Conservation (phyloP, 2,888 invertebrate genomes). For the Chirona hameri region DNA sequence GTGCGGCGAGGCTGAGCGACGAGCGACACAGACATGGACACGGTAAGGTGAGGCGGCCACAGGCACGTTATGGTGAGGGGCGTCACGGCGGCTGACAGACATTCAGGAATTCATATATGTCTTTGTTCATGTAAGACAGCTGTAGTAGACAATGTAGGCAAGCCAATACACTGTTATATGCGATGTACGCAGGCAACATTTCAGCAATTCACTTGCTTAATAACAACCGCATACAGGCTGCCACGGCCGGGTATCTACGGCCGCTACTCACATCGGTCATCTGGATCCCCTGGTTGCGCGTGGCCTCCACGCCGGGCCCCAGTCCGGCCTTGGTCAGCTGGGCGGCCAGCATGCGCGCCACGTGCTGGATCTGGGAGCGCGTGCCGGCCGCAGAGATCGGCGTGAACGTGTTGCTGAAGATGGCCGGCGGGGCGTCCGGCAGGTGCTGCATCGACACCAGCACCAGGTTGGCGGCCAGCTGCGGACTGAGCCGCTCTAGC, state of each 20-base stretch:
- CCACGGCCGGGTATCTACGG: background rate
- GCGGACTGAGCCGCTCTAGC: constrained; percentile 56
- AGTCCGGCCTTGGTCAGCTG: constrained; percentile 63
- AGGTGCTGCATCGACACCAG: constrained; percentile 65
- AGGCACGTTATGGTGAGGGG: no score
- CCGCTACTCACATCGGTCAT: background rate
- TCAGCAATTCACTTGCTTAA: no score
- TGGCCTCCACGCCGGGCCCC: constrained; percentile 54
- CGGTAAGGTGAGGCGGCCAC: no score
- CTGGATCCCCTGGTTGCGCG: constrained; percentile 5
- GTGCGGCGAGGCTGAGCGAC: no score
- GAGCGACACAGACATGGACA: no score
- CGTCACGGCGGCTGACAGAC: no score
- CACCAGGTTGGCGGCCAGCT: constrained; percentile 62
- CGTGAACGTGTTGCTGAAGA: constrained; percentile 76
- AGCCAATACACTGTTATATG: no score
- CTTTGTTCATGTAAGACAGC: no score
- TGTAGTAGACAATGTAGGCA: no score
- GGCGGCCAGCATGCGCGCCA: constrained; percentile 67
- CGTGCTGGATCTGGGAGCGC: constrained; percentile 66
- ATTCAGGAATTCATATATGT: no score
- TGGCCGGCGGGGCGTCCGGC: constrained; percentile 74
- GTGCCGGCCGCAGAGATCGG: constrained; percentile 85
- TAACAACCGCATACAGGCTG: no score
- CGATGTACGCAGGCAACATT: no score